Evolutionary conservation across 2,113 vertebrate genomes (phyloP).

Genomic region (Antidorcas marsupialis): DNA sequence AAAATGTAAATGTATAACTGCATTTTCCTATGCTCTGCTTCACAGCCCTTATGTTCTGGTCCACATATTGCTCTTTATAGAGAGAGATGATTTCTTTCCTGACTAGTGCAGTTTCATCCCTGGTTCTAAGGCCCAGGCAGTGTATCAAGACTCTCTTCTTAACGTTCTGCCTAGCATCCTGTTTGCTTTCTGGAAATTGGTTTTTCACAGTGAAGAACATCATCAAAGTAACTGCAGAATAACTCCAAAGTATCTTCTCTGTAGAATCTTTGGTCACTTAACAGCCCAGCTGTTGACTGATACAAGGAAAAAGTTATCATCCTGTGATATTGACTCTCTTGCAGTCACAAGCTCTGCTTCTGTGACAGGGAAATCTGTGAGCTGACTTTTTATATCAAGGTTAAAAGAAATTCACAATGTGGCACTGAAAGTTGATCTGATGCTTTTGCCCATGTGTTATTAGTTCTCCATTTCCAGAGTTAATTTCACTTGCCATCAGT

Average conservation of each 20-base stretch:
- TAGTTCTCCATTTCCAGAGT: background rate
- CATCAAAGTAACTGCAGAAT: conserved; percentile 53
- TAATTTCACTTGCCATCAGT: conserved; percentile 15
- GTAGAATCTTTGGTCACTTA: conserved; percentile 53
- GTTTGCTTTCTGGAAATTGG: conserved; percentile 69
- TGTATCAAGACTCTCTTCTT: background rate
- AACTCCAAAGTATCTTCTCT: conserved; percentile 52
- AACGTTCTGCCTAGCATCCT: conserved; percentile 27
- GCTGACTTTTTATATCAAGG: background rate
- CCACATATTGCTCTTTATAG: background rate
- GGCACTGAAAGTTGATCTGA: background rate
- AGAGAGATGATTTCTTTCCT: background rate
- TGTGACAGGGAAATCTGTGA: background rate
- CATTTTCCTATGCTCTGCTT: background rate
- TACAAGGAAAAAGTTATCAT: background rate
- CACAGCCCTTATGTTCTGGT: background rate
- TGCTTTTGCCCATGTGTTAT: background rate
- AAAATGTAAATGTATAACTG: background rate
- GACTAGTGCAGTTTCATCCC: background rate
- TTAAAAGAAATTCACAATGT: background rate
- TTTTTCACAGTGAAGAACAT: conserved; percentile 61
- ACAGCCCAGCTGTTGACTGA: conserved; percentile 58
- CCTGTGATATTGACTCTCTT: background rate
- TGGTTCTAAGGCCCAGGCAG: background rate
- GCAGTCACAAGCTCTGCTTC: background rate